phyloP scores from a whole-genome alignment of 2,888 invertebrate genomes.

The Parasteatoda lunata region DNA sequence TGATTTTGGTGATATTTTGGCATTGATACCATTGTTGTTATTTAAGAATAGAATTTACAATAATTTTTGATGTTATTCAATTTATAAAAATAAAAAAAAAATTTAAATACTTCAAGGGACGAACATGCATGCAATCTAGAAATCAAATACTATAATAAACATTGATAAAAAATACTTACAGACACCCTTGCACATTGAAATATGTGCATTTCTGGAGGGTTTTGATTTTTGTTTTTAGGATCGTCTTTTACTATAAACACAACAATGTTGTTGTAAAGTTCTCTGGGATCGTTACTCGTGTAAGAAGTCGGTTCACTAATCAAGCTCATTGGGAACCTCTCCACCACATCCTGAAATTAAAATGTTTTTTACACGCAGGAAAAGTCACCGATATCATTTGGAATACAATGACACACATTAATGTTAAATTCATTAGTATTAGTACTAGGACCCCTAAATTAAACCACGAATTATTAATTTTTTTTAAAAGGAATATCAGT shows the following conservation, averaged over 20 bases:
- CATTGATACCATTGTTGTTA: too few relatives aligned
- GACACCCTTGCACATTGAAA: slow-evolving; percentile 89
- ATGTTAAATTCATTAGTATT: too few relatives aligned
- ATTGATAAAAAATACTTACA: slow-evolving; percentile 71
- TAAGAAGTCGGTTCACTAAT: slow-evolving; percentile 98
- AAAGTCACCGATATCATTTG: too few relatives aligned
- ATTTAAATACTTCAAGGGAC: too few relatives aligned
- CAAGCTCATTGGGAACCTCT: slow-evolving; percentile 92
- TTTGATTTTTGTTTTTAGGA: slow-evolving; percentile 73
- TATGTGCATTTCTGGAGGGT: slow-evolving; percentile 92
- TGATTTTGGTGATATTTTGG: too few relatives aligned
- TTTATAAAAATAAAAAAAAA: too few relatives aligned
- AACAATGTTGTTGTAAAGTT: slow-evolving; percentile 98
- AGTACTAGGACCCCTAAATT: too few relatives aligned
- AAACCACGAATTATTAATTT: too few relatives aligned
- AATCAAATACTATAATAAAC: background rate
- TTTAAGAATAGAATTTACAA: too few relatives aligned
- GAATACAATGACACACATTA: too few relatives aligned
- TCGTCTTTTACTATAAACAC: slow-evolving; percentile 93
- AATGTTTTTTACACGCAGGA: background rate
- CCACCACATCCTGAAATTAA: slow-evolving; percentile 89
- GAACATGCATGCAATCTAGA: background rate
- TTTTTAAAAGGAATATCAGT: too few relatives aligned
- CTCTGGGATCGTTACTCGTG: slow-evolving; percentile 94
- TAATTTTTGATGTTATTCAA: too few relatives aligned